Conservation (phyloP, 35 echinoderm and acorn worm species). For the Strongylocentrotus purpuratus region DNA sequence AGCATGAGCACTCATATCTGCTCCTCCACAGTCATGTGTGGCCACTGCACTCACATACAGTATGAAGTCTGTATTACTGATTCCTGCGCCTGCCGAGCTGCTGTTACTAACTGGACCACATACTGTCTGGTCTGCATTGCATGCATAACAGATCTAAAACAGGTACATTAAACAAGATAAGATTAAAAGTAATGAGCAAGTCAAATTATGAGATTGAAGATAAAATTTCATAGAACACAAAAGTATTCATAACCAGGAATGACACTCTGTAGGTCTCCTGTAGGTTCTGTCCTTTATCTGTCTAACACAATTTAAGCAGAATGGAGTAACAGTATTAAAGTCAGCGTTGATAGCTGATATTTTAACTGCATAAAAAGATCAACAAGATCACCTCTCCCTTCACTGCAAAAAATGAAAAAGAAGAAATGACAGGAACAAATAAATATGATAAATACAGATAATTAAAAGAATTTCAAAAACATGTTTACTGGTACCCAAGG, state of each 20-base stretch:
- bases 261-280: too few species aligned
- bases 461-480: too few species aligned
- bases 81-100: constrained; percentile 59
- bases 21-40: constrained; percentile 52
- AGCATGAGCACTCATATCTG: constrained; percentile 85
- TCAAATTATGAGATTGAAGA: not conserved
- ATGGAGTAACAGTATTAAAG: not conserved
- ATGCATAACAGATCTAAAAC: constrained; percentile 78
- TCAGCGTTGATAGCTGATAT: too few species aligned
- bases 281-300: too few species aligned
- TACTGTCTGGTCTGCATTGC: constrained; percentile 42
- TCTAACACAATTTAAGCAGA: not conserved
- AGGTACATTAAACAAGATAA: not conserved
- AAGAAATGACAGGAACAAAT: too few species aligned
- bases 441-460: too few species aligned
- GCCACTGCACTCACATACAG: constrained; percentile 77
- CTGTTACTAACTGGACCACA: constrained; percentile 39
- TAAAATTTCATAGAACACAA: not conserved
- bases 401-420: too few species aligned
- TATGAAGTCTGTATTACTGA: constrained; percentile 79
- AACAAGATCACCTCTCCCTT: too few species aligned
- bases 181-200: not conserved
- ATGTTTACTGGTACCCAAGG: too few species aligned
- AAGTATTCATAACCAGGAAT: too few species aligned
- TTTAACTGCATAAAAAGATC: too few species aligned